Evolutionary conservation across 1,140 invertebrate genomes (phyloP), one percentile per base, ranked within the genome.

Genomic region (Hyposmocoma kahamanoa): DNA sequence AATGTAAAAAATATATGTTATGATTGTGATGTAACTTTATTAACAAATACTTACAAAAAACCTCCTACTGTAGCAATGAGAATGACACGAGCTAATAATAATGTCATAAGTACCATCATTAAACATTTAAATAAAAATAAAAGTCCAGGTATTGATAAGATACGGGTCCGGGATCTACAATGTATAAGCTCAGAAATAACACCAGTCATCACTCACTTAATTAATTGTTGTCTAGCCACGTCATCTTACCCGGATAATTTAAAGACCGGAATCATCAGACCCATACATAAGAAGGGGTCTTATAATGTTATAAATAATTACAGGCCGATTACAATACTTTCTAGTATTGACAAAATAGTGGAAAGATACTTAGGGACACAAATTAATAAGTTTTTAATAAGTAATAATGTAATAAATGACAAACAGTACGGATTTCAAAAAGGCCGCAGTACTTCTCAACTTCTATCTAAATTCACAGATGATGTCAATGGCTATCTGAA

Each of bases 121-220:
- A 42, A 42, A 15, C 41, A 42, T 22, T 15, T 42, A 26, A 42
- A 42, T 15, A 18, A 22, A 5, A 22, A 22, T n/a, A 42, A 42
- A 42, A 22, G 41, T 42, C 41, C 41, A 6, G 41, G 41, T 8
- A 42, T 42, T 11, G 41, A 42, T 13, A 22, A 13, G n/a, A 42
- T 42, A 24, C 3, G 41, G 6, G 22, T 42, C 21, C 4, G 6
- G 8, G 41, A 42, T 17, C 8, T 42, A 42, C 4, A 22, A 15
- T 22, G n/a, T 26, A 42, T 42, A 22, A 42, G 17, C 22, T 3
- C 20, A 22, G 21, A 42, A 42, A 22, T 42, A 3, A 24, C 41
- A 4, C 41, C 41, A 10, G 21, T 42, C 6, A 42, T 42, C 2
- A 42, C 41, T 8, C 41, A 42, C 17, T 13, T 42, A 22, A 42